phyloP scores from a whole-genome alignment of 1,140 invertebrate species.

The Drosophila nigrodunni region DNA sequence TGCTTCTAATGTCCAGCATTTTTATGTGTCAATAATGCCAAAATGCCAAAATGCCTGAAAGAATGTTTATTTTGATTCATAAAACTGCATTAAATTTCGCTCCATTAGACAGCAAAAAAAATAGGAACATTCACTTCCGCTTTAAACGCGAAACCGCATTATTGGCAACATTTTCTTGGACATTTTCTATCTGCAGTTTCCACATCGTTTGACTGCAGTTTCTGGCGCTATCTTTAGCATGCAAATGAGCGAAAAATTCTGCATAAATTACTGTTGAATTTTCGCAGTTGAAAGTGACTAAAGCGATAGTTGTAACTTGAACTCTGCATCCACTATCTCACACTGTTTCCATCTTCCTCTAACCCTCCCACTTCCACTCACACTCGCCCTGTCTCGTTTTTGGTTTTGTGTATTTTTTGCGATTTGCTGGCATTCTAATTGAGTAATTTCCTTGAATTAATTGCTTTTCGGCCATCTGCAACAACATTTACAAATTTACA shows the following conservation, averaged over 20 bases:
- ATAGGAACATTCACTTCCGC: neutral
- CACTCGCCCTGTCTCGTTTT: neutral
- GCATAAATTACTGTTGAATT: conserved; percentile 16
- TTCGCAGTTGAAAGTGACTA: neutral
- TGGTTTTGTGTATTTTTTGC: conserved; percentile 54
- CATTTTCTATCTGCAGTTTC: conserved; percentile 70
- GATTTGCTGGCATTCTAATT: conserved; percentile 67
- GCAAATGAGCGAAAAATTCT: conserved; percentile 25
- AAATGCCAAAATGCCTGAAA: conserved; percentile 29
- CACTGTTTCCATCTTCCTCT: too few relatives aligned
- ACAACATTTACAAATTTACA: neutral
- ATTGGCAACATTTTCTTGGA: conserved; percentile 34
- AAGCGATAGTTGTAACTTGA: neutral
- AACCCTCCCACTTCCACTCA: too few relatives aligned
- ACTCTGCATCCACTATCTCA: neutral
- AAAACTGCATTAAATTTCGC: conserved; percentile 72
- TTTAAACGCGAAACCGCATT: conserved; percentile 2
- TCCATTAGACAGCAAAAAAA: conserved; percentile 58
- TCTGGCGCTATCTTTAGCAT: conserved; percentile 39
- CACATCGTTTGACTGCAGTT: conserved; percentile 66
- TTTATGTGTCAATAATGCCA: conserved; percentile 38
- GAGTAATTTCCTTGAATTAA: conserved; percentile 73
- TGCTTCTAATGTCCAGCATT: conserved; percentile 20
- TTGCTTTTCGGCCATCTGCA: conserved; percentile 57
- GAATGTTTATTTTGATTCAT: conserved; percentile 46